Evolutionary conservation across 2,888 invertebrate genomes (phyloP).

Genomic region (Cinara cedri): DNA sequence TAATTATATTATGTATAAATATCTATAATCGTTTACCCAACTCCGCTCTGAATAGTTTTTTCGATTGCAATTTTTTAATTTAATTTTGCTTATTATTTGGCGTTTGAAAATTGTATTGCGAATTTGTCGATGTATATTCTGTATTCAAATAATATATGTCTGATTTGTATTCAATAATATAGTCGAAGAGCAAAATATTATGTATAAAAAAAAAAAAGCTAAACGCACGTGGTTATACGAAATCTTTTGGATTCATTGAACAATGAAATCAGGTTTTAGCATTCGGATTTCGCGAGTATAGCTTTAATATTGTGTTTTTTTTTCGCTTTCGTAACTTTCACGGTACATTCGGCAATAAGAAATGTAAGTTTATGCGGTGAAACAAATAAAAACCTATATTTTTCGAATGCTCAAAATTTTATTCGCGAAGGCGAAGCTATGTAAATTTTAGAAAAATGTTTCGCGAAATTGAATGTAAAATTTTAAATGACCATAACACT

Average conservation of each 20-base stretch:
- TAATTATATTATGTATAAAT: too few relatives aligned
- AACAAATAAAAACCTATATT: too few relatives aligned
- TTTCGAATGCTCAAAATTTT: not conserved
- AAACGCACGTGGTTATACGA: not conserved
- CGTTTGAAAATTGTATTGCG: not conserved
- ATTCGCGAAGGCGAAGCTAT: too few relatives aligned
- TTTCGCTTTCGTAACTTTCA: not conserved
- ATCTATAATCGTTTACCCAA: too few relatives aligned
- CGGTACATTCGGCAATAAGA: slow-evolving; percentile 1
- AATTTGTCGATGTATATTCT: not conserved
- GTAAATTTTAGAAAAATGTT: too few relatives aligned
- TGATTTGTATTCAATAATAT: slow-evolving; percentile 3
- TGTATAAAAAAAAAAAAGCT: not conserved
- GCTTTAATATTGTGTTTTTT: not conserved
- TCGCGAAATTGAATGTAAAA: too few relatives aligned
- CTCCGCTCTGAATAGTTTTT: too few relatives aligned
- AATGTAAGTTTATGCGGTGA: not conserved
- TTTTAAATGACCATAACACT: too few relatives aligned
- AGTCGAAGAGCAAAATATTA: too few relatives aligned
- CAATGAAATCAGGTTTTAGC: slow-evolving; percentile 18
- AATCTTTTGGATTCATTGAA: slow-evolving; percentile 15
- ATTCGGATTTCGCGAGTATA: not conserved
- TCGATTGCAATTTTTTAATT: not conserved
- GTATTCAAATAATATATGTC: not conserved
- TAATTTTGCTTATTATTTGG: slow-evolving; percentile 11